These are phyloP conservation scores for Chromoteleia sp. DNA, from an alignment of 2,888 invertebrate genomes.

Conservation along the genomic window DNA sequence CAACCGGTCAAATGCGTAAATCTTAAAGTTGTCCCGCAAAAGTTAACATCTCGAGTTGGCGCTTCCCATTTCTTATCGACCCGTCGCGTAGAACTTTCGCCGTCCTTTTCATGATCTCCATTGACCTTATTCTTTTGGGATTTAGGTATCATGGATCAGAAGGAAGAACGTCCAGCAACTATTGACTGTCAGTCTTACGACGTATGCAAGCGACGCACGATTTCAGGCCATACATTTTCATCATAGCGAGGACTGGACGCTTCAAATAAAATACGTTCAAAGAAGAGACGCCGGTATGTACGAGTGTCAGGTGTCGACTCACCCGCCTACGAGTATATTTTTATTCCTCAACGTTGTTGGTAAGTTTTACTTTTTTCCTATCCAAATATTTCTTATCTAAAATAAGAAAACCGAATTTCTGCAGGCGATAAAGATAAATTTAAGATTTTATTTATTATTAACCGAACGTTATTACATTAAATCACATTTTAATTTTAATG, in stretches of 20 bases:
- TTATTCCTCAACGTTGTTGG: conserved; percentile 94
- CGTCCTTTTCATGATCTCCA: conserved; percentile 36
- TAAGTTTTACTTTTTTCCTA: conserved; percentile 86
- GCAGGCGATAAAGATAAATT: too few species aligned
- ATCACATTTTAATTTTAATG: too few species aligned
- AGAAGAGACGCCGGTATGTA: conserved; percentile 93
- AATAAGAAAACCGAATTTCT: background rate
- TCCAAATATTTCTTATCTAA: conserved; percentile 6
- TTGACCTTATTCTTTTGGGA: conserved; percentile 63
- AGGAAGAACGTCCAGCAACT: conserved; percentile 90
- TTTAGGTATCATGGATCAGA: conserved; percentile 93
- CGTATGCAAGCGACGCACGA: conserved; percentile 95
- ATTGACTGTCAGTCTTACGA: conserved; percentile 93
- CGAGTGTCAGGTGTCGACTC: conserved; percentile 96
- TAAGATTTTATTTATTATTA: too few species aligned
- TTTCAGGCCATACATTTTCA: conserved; percentile 94
- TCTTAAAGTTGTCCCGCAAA: conserved; percentile 32
- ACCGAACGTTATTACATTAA: too few species aligned
- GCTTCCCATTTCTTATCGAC: conserved; percentile 46
- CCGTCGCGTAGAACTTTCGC: conserved; percentile 24
- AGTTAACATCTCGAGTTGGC: conserved; percentile 27
- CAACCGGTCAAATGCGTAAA: conserved; percentile 47
- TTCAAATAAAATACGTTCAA: conserved; percentile 95
- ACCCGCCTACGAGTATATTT: conserved; percentile 96
- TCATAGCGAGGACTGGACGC: conserved; percentile 96